Base-by-base conservation (phyloP, 2,888 invertebrate species). In the Bembecia ichneumoniformis region DNA sequence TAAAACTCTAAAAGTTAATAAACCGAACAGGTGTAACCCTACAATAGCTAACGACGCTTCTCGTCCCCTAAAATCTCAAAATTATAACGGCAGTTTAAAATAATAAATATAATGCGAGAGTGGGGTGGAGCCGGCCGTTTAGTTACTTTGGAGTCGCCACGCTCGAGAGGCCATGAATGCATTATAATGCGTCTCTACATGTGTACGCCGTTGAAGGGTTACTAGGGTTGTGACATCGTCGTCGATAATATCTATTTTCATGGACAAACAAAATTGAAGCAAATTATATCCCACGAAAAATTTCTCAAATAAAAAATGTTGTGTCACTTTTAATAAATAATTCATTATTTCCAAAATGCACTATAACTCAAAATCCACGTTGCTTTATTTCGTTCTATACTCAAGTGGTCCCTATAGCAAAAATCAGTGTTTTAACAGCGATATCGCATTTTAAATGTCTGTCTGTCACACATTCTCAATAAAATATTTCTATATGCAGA, bases 81-180 rank as follows among this genome's bases (percentile, higher is more conserved):
- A 75, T 71, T 68, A 73, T 73, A 66, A 70, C 66, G 63, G 68
- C 66, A 68, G 71, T 81, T 80, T 81, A 81, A 79, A 84, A 82
- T 82, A 83, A 83, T 83, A 82, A 82, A 82, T 76, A 74, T 64
- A 63, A 59, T 51, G 53, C 54, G 55, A 59, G 51, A 59, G 57
- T 59, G 64, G 71, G 67, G 67, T 58, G 64, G 71, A 65, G 61
- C 52, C 52, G 53, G 28, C 55, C 56, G 66, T 76, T 77, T 79
- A 81, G 83, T 84, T 84, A 86, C 82, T 82, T 76, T 73, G 80
- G 68, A 63, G 80, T 77, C 76, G 79, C 67, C 74, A 80, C 81
- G 86, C 77, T 82, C 60, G 83, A 86, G 82, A 79, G 83, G 64
- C 68, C 76, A 86, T 87, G 84, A 87, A 86, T 86, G 82, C 74